Evolutionary conservation across 2,113 vertebrate species (phyloP).

Genomic region (Mesoclemmys tuberculata): DNA sequence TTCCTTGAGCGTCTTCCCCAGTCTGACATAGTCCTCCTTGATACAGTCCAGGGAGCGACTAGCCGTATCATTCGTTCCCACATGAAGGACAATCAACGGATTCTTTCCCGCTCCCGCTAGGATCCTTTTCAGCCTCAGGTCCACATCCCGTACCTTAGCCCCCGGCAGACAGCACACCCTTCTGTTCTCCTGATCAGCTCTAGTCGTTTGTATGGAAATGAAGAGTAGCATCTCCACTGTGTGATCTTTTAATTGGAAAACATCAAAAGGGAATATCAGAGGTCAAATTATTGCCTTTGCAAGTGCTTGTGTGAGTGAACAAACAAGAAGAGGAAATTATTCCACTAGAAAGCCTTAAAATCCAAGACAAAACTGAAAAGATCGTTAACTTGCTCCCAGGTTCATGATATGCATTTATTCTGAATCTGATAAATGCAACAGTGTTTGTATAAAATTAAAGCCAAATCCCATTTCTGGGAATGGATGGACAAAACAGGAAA

Average conservation of each 20-base stretch:
- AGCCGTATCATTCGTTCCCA: too few species aligned
- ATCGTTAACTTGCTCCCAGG: too few species aligned
- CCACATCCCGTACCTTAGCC: too few species aligned
- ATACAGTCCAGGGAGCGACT: too few species aligned
- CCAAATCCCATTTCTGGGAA: not conserved
- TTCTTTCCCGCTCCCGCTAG: too few species aligned
- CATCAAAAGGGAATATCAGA: not conserved
- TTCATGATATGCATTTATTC: not conserved
- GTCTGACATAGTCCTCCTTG: too few species aligned
- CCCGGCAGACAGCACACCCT: too few species aligned
- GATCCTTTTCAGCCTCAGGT: too few species aligned
- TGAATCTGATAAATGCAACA: not conserved
- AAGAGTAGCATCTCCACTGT: not conserved
- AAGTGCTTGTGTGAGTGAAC: not conserved
- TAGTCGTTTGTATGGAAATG: not conserved
- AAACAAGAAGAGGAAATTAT: not conserved
- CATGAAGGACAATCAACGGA: too few species aligned
- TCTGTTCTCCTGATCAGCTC: too few species aligned
- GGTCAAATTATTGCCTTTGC: not conserved
- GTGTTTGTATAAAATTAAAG: not conserved
- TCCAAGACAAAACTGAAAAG: not conserved
- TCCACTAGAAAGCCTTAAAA: not conserved
- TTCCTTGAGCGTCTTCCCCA: too few species aligned
- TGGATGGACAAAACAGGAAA: not conserved
- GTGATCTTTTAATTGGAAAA: not conserved